Conservation (phyloP, 2,113 vertebrate genomes). For the Phrynosoma platyrhinos region DNA sequence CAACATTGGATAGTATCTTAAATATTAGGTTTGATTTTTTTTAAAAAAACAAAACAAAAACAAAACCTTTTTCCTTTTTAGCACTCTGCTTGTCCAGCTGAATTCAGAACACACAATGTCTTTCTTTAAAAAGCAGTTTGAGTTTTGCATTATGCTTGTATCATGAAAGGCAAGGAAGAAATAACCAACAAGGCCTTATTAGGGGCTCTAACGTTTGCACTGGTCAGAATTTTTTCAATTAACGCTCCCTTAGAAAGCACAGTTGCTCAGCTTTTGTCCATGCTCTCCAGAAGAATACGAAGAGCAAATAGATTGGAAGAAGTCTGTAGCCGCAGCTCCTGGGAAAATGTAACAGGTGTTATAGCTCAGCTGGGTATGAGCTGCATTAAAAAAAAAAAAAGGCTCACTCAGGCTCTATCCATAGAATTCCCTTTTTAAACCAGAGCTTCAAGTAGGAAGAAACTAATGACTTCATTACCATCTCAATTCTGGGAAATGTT, state of each 20-base stretch:
- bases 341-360: conserved; percentile 95
- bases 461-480: conserved; percentile 90
- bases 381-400: conserved; percentile 77
- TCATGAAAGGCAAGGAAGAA: conserved; percentile 73
- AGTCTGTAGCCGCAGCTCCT: conserved; percentile 80
- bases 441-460: conserved; percentile 84
- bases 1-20: neutral
- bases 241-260: conserved; percentile 77
- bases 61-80: neutral
- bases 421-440: conserved; percentile 82
- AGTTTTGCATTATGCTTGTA: conserved; percentile 61
- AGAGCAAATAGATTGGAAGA: conserved; percentile 85
- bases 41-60: too few species aligned
- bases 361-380: conserved; percentile 81
- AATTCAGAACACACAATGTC: conserved; percentile 31
- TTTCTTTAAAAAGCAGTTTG: conserved; percentile 52
- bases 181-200: conserved; percentile 68
- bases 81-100: neutral
- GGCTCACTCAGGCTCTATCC: conserved; percentile 79
- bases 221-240: conserved; percentile 79
- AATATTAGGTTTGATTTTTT: neutral
- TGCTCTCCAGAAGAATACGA: conserved; percentile 74
- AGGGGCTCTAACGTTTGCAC: conserved; percentile 74
- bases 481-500: conserved; percentile 88
- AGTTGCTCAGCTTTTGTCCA: conserved; percentile 79